Base-by-base conservation (phyloP, 2,113 vertebrate genomes). In the Antennarius striatus region DNA sequence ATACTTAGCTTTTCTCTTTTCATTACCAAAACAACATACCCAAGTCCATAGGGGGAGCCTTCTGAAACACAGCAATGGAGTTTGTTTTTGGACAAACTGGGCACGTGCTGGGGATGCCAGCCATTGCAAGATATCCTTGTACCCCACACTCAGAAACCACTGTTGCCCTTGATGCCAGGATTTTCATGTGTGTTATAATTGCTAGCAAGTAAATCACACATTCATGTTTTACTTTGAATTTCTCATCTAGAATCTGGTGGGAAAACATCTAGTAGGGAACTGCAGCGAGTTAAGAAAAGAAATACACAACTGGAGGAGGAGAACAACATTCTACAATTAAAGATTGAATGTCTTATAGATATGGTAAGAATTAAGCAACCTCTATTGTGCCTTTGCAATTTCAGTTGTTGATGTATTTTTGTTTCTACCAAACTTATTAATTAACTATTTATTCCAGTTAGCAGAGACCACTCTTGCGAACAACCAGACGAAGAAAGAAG, bases 271-370 rank as follows among this genome's bases (percentile, higher is more conserved):
- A 82, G 86, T 17, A 94, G 93, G 43, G 97, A 98, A 64, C 14
- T 95, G 9, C 95, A 96, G 83, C 92, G 94, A 52, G 92, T 99
- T 28, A 95, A 93, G 61, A 96, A 93, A 79, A 91, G 92, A 62
- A 99, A 98, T 85, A 83, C 94, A 46, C 95, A 98, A 75, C 80
- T 99, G 42, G 95, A 98, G 70, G 97, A 98, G 66, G 97, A 99
- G 72, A 99, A 98, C 86, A 97, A 98, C 67, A 88, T 97, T 4
- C 67, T 99, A 45, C 93, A 94, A 70, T 79, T 98, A 16, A 99
- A 98, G 83, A 95, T 98, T 80, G 96, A 98, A 71, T 86, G 97
- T 85, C 92, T 99, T 32, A 77, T 98, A 71, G 98, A 99, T 85
- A 99, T 99, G 98, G 97, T 98, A 76, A 95, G 93, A 52, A 15